phyloP scores from a whole-genome alignment of 2,888 invertebrate species.

The Parnassius smintheus region DNA sequence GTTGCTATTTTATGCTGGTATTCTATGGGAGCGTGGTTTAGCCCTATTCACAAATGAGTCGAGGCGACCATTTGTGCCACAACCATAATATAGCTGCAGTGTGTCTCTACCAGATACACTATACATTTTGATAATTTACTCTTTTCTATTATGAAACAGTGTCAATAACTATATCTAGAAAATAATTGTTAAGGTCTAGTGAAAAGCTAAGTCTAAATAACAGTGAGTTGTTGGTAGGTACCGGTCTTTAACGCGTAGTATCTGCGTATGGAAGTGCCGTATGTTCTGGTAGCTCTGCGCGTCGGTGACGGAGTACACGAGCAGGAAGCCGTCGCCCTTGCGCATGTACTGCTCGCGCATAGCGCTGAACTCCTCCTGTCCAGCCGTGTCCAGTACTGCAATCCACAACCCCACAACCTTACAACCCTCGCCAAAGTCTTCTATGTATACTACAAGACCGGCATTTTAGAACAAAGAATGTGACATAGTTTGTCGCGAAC shows the following conservation, averaged over 20 bases:
- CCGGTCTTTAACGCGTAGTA: constrained; percentile 92
- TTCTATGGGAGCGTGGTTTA: no score
- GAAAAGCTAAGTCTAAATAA: no score
- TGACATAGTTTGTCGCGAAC: neutral
- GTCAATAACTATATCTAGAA: no score
- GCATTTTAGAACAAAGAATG: neutral
- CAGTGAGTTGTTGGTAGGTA: constrained; percentile 25
- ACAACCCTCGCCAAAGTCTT: constrained; percentile 3
- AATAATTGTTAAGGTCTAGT: no score
- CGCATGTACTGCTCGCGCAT: constrained; percentile 97
- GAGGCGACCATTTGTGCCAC: no score
- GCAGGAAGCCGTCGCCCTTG: constrained; percentile 95
- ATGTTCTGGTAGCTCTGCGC: constrained; percentile 95
- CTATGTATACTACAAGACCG: no score
- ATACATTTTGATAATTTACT: no score
- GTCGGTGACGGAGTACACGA: constrained; percentile 96
- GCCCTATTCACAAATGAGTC: no score
- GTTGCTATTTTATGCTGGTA: no score
- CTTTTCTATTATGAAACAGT: no score
- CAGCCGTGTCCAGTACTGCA: constrained; percentile 95
- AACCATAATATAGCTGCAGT: no score
- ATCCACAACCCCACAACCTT: neutral
- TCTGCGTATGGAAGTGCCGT: constrained; percentile 93
- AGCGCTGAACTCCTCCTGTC: constrained; percentile 97
- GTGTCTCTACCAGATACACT: no score